Conservation (phyloP, 2,797 vertebrate genomes). For the Sandelia bainsii region DNA sequence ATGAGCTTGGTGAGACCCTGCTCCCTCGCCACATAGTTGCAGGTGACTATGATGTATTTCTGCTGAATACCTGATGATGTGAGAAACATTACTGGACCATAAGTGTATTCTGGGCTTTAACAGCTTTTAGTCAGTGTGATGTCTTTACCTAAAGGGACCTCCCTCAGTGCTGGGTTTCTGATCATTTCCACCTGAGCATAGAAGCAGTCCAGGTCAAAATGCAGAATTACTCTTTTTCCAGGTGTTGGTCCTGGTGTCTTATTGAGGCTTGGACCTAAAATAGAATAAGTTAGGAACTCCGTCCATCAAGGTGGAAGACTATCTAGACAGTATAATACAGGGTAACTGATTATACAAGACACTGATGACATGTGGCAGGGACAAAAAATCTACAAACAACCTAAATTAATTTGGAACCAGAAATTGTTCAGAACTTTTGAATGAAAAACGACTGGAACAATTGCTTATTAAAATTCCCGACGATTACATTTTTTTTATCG, state of each 20-base stretch:
- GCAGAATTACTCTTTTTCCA: slow-evolving; percentile 84
- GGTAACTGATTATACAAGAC: background rate
- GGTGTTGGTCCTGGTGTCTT: background rate
- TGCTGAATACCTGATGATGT: slow-evolving; percentile 88
- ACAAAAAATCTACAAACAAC: too few species aligned
- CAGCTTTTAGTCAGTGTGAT: background rate
- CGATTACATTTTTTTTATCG: too few species aligned
- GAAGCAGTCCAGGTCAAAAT: slow-evolving; percentile 94
- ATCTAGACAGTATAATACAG: background rate
- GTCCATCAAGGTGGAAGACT: background rate
- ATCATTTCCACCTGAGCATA: slow-evolving; percentile 97
- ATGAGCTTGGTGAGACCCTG: slow-evolving; percentile 89
- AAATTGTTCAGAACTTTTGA: too few species aligned
- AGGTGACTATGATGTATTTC: slow-evolving; percentile 91
- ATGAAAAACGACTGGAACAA: too few species aligned
- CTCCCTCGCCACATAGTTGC: slow-evolving; percentile 92
- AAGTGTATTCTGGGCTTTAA: background rate
- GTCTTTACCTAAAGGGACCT: slow-evolving; percentile 88
- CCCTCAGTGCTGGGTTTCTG: slow-evolving; percentile 87
- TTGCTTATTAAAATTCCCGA: too few species aligned
- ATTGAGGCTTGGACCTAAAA: slow-evolving; percentile 43
- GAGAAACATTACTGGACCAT: background rate
- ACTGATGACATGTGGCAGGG: too few species aligned
- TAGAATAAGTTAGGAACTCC: background rate
- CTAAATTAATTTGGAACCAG: too few species aligned